phyloP scores from a whole-genome alignment of 64 coral and sea anemone species.

The Catalaphyllia jardinei region DNA sequence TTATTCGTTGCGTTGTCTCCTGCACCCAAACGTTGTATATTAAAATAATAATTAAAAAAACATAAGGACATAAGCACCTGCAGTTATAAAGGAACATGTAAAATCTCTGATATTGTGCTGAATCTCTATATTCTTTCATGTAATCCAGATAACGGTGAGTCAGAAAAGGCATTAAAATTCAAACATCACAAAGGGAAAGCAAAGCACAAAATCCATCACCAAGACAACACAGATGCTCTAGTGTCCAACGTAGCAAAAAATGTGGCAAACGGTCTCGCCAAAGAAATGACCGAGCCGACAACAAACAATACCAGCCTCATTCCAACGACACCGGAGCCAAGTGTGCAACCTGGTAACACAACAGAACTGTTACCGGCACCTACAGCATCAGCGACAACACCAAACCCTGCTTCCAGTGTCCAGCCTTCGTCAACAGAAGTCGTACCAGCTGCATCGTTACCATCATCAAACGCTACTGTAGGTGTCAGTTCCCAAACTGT shows the following conservation, averaged over 20 bases:
- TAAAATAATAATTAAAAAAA: too few species aligned
- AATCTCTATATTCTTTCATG: not conserved
- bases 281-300: not conserved
- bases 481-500: not conserved
- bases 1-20: too few species aligned
- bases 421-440: not conserved
- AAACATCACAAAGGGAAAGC: constrained; percentile 6
- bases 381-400: not conserved
- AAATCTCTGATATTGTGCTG: too few species aligned
- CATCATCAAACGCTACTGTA: not conserved
- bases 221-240: not conserved
- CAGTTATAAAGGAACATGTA: too few species aligned
- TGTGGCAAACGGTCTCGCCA: not conserved
- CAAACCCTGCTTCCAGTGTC: not conserved
- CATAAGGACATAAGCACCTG: too few species aligned
- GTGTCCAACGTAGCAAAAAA: not conserved
- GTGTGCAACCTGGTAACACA: not conserved
- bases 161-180: constrained; percentile 25
- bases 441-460: not conserved
- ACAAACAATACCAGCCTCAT: not conserved
- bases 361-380: not conserved
- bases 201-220: not conserved
- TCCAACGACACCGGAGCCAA: not conserved
- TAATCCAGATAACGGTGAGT: constrained; percentile 40
- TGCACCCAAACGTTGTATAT: too few species aligned